phyloP scores from a whole-genome alignment of 2,797 vertebrate genomes.

The Dendrocincla tyrannina region DNA sequence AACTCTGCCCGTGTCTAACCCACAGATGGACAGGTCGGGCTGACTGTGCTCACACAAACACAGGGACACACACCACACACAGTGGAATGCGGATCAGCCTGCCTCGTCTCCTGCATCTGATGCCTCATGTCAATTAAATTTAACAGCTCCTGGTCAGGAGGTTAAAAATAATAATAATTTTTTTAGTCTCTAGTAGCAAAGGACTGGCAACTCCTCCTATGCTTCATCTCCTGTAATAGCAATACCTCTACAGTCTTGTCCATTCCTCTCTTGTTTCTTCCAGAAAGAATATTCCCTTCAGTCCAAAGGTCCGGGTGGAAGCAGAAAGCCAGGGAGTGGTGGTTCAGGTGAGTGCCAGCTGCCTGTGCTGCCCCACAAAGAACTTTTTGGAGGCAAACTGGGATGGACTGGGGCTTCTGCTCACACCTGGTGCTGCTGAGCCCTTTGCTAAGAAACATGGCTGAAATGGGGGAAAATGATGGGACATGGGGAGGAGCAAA shows the following conservation, averaged over 20 bases:
- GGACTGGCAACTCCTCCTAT: accelerated
- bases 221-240: background rate
- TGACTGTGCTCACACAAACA: accelerated
- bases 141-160: background rate
- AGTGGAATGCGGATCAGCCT: background rate
- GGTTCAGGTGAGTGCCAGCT: conserved; percentile 76
- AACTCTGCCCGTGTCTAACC: background rate
- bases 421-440: background rate
- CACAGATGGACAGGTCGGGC: accelerated
- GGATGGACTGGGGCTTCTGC: background rate
- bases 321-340: conserved; percentile 72
- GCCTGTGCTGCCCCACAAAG: accelerated
- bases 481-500: background rate
- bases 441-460: background rate
- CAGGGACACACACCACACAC: background rate
- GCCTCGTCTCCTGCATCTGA: background rate
- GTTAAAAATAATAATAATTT: background rate
- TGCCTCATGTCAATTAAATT: background rate
- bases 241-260: background rate
- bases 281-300: conserved; percentile 87
- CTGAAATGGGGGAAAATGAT: background rate
- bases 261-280: conserved; percentile 28
- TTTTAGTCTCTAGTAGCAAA: background rate
- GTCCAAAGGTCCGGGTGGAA: conserved; percentile 73
- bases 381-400: background rate